Base-by-base conservation (phyloP, 2,113 vertebrate species). In the Clinocottus analis region DNA sequence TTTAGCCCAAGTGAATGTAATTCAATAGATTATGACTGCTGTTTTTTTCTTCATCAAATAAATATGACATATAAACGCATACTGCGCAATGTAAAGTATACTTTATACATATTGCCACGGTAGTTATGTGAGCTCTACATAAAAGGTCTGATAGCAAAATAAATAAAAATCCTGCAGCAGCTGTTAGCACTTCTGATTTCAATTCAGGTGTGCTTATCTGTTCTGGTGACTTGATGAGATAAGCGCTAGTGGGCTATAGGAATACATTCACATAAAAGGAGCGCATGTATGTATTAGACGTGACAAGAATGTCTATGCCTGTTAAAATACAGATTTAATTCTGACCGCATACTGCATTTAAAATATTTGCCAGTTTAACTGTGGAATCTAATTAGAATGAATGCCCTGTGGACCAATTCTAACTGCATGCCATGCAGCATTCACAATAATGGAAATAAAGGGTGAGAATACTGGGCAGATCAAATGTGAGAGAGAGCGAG, bases 381-480 rank as follows among this genome's bases (percentile, higher is more conserved):
- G 60, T 14, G 58, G 70, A 66, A 75, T 85, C 79, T 88, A 76
- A 89, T 87, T 86, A 87, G 67, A 82, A 77, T 74, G 75, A 80
- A 70, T 67, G 72, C 74, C 43, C 62, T 31, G 39, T 63, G 75
- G 80, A 61, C 84, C 37, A 70, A 81, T 55, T 82, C 70, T 65
- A 78, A 63, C 56, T 51, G 25, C 68, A 68, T 53, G 64, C 75
- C 33, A 37, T 16, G 51, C 72, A 61, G 66, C 70, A 49, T 78
- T 85, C 55, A 71, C 84, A 81, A 69, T 77, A 83, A 86, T 69
- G 64, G 41, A 63, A 84, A 70, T 3, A 43, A 53, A 77, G 85
- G 72, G 72, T 69, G 69, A 78, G 77, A 71, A 81, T 70, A 74
- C 63, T 71, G 78, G 49, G 62, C 2, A 5, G 71, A 83, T 89